Percentiles rank a stretch among this genome's conserved stretches.
phyloP scores from a whole-genome alignment of 2,113 vertebrate species.

The Xenopus laevis region DNA sequence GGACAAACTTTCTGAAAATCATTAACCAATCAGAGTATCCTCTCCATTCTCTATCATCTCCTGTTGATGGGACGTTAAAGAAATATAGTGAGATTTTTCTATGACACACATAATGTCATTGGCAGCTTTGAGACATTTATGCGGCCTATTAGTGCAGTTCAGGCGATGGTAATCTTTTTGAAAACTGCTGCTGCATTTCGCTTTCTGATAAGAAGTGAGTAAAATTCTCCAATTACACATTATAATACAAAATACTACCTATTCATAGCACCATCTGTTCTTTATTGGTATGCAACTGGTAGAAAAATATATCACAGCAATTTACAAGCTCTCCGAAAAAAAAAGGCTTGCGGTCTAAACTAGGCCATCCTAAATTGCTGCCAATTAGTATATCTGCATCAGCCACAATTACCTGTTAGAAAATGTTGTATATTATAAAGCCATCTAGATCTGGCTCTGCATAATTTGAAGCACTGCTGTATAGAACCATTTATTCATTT shows the following conservation, averaged over 20 bases:
- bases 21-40: slow-evolving; percentile 60
- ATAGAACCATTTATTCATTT: slow-evolving; percentile 5
- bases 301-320: slow-evolving; percentile 43
- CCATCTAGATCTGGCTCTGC: neutral
- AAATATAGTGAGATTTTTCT: slow-evolving; percentile 67
- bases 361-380: slow-evolving; percentile 45
- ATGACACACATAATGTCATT: slow-evolving; percentile 51
- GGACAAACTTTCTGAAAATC: slow-evolving; percentile 70
- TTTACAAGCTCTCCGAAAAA: slow-evolving; percentile 39
- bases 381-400: slow-evolving; percentile 38
- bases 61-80: slow-evolving; percentile 68
- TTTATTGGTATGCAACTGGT: slow-evolving; percentile 35
- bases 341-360: slow-evolving; percentile 25
- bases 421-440: neutral
- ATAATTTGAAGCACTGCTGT: slow-evolving; percentile 6
- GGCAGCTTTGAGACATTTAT: slow-evolving; percentile 46
- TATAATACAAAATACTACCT: neutral
- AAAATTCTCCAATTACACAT: slow-evolving; percentile 44
- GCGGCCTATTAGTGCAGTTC: slow-evolving; percentile 27
- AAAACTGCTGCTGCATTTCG: slow-evolving; percentile 37
- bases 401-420: slow-evolving; percentile 30
- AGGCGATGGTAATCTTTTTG: slow-evolving; percentile 45
- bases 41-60: slow-evolving; percentile 61
- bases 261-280: slow-evolving; percentile 27
- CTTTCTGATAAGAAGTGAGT: slow-evolving; percentile 7